Conservation (phyloP, 2,888 invertebrate species). For the Myopa testacea region DNA sequence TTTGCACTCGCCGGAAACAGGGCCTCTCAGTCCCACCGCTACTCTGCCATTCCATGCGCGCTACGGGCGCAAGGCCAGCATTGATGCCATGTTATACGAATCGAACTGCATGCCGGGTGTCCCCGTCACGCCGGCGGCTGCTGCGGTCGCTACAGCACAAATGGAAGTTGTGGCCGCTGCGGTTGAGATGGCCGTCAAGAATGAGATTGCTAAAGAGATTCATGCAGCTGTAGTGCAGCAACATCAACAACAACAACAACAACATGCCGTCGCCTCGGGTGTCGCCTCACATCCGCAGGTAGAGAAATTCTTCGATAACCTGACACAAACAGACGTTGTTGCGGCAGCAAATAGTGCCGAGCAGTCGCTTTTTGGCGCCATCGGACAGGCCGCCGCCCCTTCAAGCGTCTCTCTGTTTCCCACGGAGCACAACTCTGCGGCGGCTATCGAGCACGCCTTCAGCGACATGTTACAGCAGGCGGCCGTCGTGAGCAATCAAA, state of each 20-base stretch:
- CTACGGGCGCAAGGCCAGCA: constrained; percentile 58
- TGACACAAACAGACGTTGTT: constrained; percentile 58
- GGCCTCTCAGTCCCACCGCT: constrained; percentile 56
- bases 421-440: constrained; percentile 46
- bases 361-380: constrained; percentile 50
- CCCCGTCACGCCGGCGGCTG: constrained; percentile 53
- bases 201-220: constrained; percentile 71
- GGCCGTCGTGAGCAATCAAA: constrained; percentile 45
- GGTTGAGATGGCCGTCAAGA: constrained; percentile 70
- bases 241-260: constrained; percentile 71
- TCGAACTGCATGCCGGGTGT: constrained; percentile 62
- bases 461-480: constrained; percentile 60
- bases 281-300: constrained; percentile 64
- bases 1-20: constrained; percentile 59
- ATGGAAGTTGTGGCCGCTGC: constrained; percentile 62
- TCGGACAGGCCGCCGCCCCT: constrained; percentile 41
- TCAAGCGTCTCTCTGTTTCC: constrained; percentile 41
- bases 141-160: constrained; percentile 57
- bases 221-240: constrained; percentile 68
- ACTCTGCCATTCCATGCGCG: constrained; percentile 58
- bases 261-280: constrained; percentile 61
- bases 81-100: constrained; percentile 63
- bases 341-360: constrained; percentile 53
- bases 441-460: constrained; percentile 61
- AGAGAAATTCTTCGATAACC: constrained; percentile 60